Conservation (phyloP, 2,888 invertebrate species). For the Rhyacophila evoluta region DNA sequence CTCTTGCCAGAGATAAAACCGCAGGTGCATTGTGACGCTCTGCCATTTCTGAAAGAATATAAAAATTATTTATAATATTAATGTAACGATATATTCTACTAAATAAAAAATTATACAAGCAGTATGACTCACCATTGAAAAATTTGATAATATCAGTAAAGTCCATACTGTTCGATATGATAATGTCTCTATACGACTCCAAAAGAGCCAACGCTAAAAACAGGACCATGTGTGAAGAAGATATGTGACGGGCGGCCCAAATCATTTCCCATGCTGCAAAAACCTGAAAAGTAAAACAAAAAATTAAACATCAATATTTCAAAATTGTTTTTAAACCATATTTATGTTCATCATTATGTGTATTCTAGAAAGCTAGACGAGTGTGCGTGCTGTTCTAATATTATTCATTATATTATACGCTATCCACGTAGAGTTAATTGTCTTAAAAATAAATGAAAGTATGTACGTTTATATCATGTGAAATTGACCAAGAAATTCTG, state of each 20-base stretch:
- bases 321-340: background rate
- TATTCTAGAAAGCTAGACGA: background rate
- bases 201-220: conserved; percentile 93
- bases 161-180: conserved; percentile 95
- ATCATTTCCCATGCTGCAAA: conserved; percentile 95
- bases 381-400: background rate
- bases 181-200: conserved; percentile 94
- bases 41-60: conserved; percentile 94
- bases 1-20: conserved; percentile 85
- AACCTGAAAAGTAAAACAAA: conserved; percentile 59
- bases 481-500: too few species aligned
- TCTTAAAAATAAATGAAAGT: too few species aligned
- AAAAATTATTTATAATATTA: too few species aligned
- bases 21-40: conserved; percentile 91
- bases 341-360: background rate
- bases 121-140: conserved; percentile 93
- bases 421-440: too few species aligned
- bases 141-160: conserved; percentile 98
- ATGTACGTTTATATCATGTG: too few species aligned
- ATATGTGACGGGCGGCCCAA: conserved; percentile 91
- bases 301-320: background rate
- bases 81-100: too few species aligned
- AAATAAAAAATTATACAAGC: too few species aligned
- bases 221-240: conserved; percentile 90
- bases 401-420: too few species aligned